Evolutionary conservation across 2,113 vertebrate species (phyloP).

Genomic region (Lonchura striata): DNA sequence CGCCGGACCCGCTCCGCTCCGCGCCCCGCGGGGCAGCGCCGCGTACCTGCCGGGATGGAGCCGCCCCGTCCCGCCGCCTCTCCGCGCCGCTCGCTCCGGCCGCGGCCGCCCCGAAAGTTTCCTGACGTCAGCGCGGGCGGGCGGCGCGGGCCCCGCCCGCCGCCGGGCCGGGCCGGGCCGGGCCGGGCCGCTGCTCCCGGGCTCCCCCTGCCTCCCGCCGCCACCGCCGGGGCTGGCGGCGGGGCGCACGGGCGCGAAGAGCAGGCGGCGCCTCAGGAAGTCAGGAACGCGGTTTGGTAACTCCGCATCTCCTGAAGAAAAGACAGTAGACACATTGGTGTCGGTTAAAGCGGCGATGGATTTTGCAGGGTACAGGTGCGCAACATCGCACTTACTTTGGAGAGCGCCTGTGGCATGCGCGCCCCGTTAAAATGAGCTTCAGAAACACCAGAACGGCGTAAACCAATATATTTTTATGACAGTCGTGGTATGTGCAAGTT

Average conservation of each 20-base stretch:
- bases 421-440: not conserved
- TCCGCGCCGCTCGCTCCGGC: not conserved
- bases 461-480: not conserved
- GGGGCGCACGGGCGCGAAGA: fast-evolving
- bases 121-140: conserved; percentile 45
- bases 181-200: not conserved
- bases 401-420: fast-evolving
- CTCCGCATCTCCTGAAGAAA: not conserved
- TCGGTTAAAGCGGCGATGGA: not conserved
- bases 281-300: fast-evolving
- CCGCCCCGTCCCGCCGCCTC: not conserved
- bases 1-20: not conserved
- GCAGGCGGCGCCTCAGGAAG: fast-evolving
- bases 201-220: conserved; percentile 15
- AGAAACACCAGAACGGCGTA: not conserved
- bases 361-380: fast-evolving
- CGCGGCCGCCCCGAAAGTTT: conserved; percentile 45
- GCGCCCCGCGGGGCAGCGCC: not conserved
- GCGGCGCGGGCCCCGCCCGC: not conserved
- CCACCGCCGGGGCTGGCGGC: fast-evolving
- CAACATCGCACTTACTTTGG: not conserved
- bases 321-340: fast-evolving
- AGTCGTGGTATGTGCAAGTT: not conserved
- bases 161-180: not conserved
- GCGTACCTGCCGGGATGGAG: not conserved